phyloP scores from a whole-genome alignment of 2,113 vertebrate species.

The Atrichornis clamosus region DNA sequence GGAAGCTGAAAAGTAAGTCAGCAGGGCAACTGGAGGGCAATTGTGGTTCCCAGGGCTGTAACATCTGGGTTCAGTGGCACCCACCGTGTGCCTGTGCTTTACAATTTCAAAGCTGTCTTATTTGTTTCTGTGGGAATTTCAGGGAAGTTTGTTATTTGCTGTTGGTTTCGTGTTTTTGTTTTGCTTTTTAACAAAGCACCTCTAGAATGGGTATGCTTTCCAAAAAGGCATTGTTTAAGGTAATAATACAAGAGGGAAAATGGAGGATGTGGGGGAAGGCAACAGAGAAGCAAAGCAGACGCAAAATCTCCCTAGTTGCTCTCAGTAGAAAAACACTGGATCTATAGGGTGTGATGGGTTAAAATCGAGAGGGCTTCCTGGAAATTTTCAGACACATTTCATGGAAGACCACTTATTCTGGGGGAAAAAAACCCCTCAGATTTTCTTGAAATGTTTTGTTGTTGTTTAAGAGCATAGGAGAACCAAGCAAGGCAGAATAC shows the following conservation, averaged over 20 bases:
- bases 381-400: background rate
- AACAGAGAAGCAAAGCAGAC: background rate
- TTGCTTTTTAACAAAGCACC: conserved; percentile 26
- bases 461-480: background rate
- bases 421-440: fast-evolving
- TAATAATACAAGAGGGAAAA: conserved; percentile 29
- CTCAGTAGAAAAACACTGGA: background rate
- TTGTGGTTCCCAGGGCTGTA: background rate
- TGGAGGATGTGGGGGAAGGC: background rate
- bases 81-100: background rate
- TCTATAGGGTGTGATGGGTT: background rate
- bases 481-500: background rate
- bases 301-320: background rate
- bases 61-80: background rate
- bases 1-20: background rate
- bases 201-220: background rate
- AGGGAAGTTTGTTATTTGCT: background rate
- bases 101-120: conserved; percentile 26
- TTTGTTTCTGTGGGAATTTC: conserved; percentile 31
- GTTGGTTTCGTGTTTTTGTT: conserved; percentile 15
- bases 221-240: conserved; percentile 46
- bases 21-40: conserved; percentile 5
- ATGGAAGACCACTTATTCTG: background rate
- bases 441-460: background rate
- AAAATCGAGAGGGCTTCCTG: background rate